A percentile compares a stretch with the other conserved stretches of the same genome.
These are phyloP conservation scores for Eupeodes corollae DNA, from an alignment of 1,140 invertebrate genomes.

Conservation along the genomic window DNA sequence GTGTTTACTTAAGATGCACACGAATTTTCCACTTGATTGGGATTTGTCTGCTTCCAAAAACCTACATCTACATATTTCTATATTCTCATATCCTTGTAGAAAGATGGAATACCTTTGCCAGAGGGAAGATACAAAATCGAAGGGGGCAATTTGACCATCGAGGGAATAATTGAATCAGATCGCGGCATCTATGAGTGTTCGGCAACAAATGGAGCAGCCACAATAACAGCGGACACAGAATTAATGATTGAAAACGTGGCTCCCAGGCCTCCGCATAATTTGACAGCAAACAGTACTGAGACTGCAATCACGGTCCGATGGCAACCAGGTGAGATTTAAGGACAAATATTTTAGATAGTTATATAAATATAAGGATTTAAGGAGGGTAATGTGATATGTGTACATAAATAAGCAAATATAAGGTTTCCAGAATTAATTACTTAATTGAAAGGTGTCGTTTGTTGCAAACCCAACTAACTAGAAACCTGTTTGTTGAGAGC, in stretches of 20 bases:
- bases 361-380: no score
- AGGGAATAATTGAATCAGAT: slow-evolving; percentile 70
- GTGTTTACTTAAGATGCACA: neutral
- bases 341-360: no score
- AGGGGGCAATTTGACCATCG: slow-evolving; percentile 80
- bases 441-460: no score
- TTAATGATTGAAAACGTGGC: slow-evolving; percentile 77
- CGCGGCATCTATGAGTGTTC: slow-evolving; percentile 86
- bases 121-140: slow-evolving; percentile 54
- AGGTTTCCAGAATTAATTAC: no score
- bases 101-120: slow-evolving; percentile 63
- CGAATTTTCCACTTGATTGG: slow-evolving; percentile 18
- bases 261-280: slow-evolving; percentile 82
- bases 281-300: slow-evolving; percentile 64
- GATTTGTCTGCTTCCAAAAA: slow-evolving; percentile 15
- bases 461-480: no score
- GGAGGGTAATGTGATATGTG: no score
- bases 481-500: no score
- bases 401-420: no score
- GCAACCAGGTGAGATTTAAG: slow-evolving; percentile 56
- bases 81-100: slow-evolving; percentile 40
- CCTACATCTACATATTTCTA: neutral
- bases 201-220: slow-evolving; percentile 84
- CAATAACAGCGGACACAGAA: slow-evolving; percentile 73
- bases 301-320: slow-evolving; percentile 72